Base-by-base conservation (phyloP, 2,113 vertebrate species). In the Circaetus gallicus region DNA sequence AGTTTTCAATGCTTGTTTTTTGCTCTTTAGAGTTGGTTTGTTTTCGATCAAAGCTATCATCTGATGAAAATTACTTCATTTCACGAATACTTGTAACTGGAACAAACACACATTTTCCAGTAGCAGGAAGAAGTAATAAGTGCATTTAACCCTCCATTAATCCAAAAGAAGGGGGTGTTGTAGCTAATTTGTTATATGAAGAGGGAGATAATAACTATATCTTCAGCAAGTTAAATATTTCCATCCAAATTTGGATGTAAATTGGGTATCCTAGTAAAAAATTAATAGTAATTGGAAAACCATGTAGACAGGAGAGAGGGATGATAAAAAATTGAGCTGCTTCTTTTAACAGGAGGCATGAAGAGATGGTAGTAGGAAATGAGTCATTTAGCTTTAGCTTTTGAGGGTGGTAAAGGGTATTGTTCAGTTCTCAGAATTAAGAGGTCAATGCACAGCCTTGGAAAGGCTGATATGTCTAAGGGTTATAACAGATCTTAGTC, bases 401-500 rank as follows among this genome's bases (percentile, higher is more conserved):
- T 85, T 77, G 49, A 66, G 13, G 6, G 31, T 76, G 16, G 5
- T 42, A 18, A 85, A 90, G n/a, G 15, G 10, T 53, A 40, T 49
- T 58, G n/a, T 72, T 95, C 16, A 16, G 28, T 52, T 92, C 21
- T 52, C 36, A 56, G 49, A 72, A 43, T 31, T 67, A 76, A 72
- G 43, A 81, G 18, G 31, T 82, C 43, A 56, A 0, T 52, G 34
- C 36, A 31, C 25, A 82, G 31, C 34, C 18, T 40, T 79, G 14
- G 20, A 18, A 85, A 42, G 24, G 13, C 16, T 82, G 16, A 16
- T 38, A 42, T 0, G 0, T 59, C 24, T 52, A 10, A 31, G 29
- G 10, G 7, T 74, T 94, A 3, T 63, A 74, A 69, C 47, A 83
- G 56, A 47, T 65, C 16, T 63, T 82, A 67, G 26, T 38, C 24